Conservation (phyloP, 2,113 vertebrate species). For the Percina caprodes region DNA sequence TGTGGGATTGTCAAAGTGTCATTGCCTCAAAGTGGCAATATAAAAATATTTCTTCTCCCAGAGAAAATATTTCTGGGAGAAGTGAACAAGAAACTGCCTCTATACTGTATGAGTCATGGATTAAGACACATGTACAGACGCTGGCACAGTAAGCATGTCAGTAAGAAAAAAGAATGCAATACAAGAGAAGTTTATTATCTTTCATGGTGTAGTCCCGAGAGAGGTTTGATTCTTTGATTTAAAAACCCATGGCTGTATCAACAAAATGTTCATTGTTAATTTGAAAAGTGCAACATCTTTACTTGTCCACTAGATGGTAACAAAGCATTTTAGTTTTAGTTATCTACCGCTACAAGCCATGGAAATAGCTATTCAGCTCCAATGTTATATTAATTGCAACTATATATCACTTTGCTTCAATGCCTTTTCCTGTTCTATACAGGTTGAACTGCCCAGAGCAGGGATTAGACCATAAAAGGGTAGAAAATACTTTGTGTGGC, state of each 20-base stretch:
- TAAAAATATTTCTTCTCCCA: no score
- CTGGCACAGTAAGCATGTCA: neutral
- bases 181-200: neutral
- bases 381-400: neutral
- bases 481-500: conserved; percentile 15
- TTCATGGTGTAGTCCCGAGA: neutral
- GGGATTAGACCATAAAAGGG: neutral
- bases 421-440: neutral
- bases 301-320: conserved; percentile 54
- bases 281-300: neutral
- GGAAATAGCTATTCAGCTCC: neutral
- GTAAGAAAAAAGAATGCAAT: neutral
- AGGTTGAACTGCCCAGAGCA: neutral
- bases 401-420: neutral
- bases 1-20: neutral
- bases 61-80: conserved; percentile 4
- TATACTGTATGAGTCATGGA: neutral
- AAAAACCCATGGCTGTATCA: neutral
- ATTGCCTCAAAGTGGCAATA: no score
- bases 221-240: neutral
- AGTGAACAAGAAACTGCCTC: neutral
- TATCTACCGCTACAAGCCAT: neutral
- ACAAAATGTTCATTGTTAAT: neutral
- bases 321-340: neutral
- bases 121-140: neutral